Evolutionary conservation across 2,797 vertebrate genomes (phyloP).

Genomic region (Micrastur ruficollis): DNA sequence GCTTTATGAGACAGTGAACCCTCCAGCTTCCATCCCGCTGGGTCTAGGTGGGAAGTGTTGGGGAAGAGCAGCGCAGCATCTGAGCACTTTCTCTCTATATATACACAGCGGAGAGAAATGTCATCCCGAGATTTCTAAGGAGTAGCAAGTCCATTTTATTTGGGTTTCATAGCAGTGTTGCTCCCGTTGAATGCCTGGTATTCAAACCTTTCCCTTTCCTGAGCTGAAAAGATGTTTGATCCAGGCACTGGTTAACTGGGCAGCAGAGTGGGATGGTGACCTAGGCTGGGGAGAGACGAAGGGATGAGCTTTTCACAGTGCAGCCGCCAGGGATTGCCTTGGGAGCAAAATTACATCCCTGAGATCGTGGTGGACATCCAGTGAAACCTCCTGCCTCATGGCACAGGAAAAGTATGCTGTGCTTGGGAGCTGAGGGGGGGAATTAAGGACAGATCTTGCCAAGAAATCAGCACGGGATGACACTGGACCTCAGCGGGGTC

Average conservation of each 20-base stretch:
- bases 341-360: accelerated
- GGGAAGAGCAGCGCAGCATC: neutral
- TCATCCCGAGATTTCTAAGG: neutral
- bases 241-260: neutral
- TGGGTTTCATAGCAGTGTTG: neutral
- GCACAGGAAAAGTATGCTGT: neutral
- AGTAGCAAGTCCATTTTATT: neutral
- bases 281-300: neutral
- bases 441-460: neutral
- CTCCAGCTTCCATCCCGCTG: neutral
- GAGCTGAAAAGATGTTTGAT: neutral
- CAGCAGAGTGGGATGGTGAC: neutral
- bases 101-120: neutral
- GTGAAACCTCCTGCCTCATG: neutral
- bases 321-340: neutral
- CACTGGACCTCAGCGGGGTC: neutral
- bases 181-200: neutral
- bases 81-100: neutral
- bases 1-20: conserved; percentile 74
- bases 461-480: neutral
- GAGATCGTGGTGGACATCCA: neutral
- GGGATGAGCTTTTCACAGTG: neutral
- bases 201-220: neutral
- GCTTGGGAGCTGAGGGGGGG: neutral
- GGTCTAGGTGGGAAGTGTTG: neutral